phyloP scores from a whole-genome alignment of 37 sponge, comb jelly and placozoan species.

The Lycopodina hypogea region DNA sequence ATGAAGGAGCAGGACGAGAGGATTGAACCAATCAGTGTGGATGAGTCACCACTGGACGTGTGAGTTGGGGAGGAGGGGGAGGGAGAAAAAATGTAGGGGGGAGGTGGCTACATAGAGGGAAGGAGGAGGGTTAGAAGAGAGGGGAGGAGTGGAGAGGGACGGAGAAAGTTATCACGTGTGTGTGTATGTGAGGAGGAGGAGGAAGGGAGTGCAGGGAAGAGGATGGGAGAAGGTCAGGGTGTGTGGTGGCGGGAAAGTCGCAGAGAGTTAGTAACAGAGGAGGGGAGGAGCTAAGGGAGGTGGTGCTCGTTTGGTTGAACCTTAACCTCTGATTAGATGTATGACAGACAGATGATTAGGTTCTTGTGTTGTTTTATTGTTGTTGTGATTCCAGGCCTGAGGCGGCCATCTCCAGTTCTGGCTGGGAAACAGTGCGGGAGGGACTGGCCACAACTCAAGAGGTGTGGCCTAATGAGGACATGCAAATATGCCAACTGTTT shows the following conservation, averaged over 20 bases:
- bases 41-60: not conserved
- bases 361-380: not conserved
- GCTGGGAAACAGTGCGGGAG: conserved; percentile 71
- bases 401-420: conserved; percentile 47
- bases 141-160: not conserved
- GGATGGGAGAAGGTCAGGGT: not conserved
- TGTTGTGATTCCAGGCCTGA: conserved; percentile 18
- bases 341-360: too few species aligned
- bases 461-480: not conserved
- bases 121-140: not conserved
- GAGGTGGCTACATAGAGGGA: not conserved
- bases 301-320: too few species aligned
- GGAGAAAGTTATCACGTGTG: not conserved
- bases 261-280: not conserved
- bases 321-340: too few species aligned
- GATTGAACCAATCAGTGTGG: not conserved
- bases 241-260: not conserved
- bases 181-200: not conserved
- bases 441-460: conserved; percentile 1
- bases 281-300: not conserved
- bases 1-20: not conserved
- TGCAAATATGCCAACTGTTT: too few species aligned
- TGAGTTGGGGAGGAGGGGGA: not conserved
- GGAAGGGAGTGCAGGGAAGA: not conserved
- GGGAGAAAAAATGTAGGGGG: not conserved